These are phyloP conservation scores for Telmatochromis sp. DNA, from an alignment of 2,113 vertebrate genomes.

Conservation along the genomic window DNA sequence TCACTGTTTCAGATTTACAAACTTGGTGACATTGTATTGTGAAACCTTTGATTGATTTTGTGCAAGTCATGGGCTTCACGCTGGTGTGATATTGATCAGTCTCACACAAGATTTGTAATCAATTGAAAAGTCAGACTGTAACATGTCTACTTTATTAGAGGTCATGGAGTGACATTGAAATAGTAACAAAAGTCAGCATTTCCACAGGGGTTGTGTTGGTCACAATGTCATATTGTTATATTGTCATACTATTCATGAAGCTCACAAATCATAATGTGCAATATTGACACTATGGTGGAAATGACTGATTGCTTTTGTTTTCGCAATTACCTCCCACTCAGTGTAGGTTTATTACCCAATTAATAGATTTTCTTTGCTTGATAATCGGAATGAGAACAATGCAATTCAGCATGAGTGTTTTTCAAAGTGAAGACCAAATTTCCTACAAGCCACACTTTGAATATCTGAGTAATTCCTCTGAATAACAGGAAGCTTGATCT, in stretches of 20 bases:
- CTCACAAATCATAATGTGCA: background rate
- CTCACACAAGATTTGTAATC: background rate
- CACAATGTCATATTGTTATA: background rate
- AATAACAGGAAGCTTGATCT: background rate
- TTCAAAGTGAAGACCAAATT: background rate
- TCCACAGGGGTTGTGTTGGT: background rate
- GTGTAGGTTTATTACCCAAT: background rate
- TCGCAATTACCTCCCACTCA: background rate
- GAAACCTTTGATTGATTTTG: background rate
- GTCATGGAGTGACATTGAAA: background rate
- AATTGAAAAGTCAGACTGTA: background rate
- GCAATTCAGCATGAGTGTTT: background rate
- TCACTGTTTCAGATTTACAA: background rate
- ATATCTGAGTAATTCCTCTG: background rate
- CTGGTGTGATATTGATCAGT: background rate
- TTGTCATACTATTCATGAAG: background rate
- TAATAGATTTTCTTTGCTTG: background rate
- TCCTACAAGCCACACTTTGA: background rate
- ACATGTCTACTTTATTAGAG: background rate
- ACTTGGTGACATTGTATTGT: background rate
- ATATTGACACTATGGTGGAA: background rate
- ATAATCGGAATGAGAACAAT: background rate
- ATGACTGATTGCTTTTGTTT: background rate
- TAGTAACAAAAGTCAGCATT: background rate
- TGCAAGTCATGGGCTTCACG: background rate